Conservation (phyloP, 92 coral and sea anemone genomes). For the Bergia puertoricense region DNA sequence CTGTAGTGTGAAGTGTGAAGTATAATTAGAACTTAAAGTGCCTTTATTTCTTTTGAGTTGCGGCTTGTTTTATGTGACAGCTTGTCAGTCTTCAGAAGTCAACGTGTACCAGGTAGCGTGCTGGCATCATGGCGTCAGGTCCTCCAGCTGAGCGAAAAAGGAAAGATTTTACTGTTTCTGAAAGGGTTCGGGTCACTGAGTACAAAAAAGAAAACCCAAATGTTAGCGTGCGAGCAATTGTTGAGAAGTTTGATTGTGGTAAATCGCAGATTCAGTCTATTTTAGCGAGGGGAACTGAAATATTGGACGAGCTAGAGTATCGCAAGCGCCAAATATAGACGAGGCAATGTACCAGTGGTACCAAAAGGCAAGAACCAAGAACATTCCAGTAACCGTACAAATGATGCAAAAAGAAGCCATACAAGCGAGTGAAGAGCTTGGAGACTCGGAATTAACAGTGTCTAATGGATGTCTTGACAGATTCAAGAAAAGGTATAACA, state of each 20-base stretch:
- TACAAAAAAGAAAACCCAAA: constrained; percentile 58
- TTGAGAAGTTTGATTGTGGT: constrained; percentile 48
- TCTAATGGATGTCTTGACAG: constrained; percentile 53
- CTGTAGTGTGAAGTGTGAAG: constrained; percentile 35
- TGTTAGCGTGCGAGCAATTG: constrained; percentile 55
- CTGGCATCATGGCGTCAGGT: constrained; percentile 46
- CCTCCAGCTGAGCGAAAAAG: constrained; percentile 51
- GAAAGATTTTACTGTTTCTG: constrained; percentile 50
- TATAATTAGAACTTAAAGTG: constrained; percentile 18
- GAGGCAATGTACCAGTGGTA: constrained; percentile 17
- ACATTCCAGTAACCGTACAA: constrained; percentile 46
- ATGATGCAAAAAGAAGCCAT: constrained; percentile 43
- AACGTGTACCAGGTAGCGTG: too few species aligned
- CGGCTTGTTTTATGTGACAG: constrained; percentile 19
- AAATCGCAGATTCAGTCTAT: constrained; percentile 59
- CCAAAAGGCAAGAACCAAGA: constrained; percentile 40
- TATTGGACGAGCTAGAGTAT: background rate
- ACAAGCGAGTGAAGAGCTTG: constrained; percentile 39
- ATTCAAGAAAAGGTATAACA: constrained; percentile 47
- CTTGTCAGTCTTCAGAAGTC: constrained; percentile 6
- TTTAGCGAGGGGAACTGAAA: constrained; percentile 39
- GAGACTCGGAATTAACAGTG: constrained; percentile 16
- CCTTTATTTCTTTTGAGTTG: background rate
- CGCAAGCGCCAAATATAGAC: too few species aligned
- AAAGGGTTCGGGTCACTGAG: constrained; percentile 53